phyloP scores from a whole-genome alignment of 2,888 invertebrate species.

The Noctua janthina region DNA sequence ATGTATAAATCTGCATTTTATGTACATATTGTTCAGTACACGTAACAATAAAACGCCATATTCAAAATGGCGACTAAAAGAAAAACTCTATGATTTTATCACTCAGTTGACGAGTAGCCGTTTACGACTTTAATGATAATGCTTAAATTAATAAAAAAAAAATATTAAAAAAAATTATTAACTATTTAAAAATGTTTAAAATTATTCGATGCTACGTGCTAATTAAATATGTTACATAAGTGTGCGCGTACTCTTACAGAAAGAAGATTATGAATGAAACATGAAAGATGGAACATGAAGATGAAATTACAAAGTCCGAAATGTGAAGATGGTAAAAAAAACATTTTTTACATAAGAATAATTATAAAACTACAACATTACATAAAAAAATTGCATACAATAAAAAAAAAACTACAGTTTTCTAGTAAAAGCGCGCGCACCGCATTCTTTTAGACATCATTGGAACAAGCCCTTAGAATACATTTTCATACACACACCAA shows the following conservation, averaged over 20 bases:
- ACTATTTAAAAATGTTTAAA: conserved; percentile 24
- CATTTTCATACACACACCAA: conserved; percentile 20
- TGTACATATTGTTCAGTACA: conserved; percentile 56
- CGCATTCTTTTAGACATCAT: conserved; percentile 23
- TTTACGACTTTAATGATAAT: conserved; percentile 70
- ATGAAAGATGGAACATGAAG: neutral
- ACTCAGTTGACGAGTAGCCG: conserved; percentile 86
- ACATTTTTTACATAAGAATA: neutral
- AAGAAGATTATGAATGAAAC: neutral
- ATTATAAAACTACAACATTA: neutral
- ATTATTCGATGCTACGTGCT: conserved; percentile 38
- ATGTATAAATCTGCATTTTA: conserved; percentile 42
- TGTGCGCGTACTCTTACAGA: conserved; percentile 34
- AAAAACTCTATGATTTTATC: conserved; percentile 80
- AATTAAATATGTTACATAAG: conserved; percentile 32
- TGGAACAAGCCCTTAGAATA: conserved; percentile 17
- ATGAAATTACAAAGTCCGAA: neutral
- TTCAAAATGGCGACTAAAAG: conserved; percentile 50
- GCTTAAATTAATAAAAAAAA: conserved; percentile 59
- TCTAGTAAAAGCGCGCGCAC: conserved; percentile 45
- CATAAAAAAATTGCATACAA: neutral
- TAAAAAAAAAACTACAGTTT: neutral
- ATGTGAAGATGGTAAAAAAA: neutral
- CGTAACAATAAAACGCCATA: conserved; percentile 61
- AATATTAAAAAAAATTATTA: conserved; percentile 49